phyloP scores from a whole-genome alignment of 2,888 invertebrate genomes.

The Tachystola acroxantha region DNA sequence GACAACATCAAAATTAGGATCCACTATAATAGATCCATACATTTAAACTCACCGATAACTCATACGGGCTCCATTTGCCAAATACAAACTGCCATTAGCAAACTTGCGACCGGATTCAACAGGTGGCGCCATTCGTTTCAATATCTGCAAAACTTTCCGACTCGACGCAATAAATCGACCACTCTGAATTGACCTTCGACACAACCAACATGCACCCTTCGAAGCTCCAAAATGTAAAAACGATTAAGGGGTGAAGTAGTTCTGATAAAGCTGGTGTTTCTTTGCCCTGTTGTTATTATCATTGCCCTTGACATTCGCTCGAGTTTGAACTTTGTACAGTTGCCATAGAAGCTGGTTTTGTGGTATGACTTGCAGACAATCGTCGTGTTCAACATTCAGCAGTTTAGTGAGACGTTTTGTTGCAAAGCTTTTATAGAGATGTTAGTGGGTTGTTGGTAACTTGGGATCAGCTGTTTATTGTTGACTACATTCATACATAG shows the following conservation, averaged over 20 bases:
- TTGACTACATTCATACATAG: not conserved
- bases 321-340: constrained; percentile 47
- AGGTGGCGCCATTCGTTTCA: constrained; percentile 75
- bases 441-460: constrained; percentile 33
- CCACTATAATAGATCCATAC: constrained; percentile 4
- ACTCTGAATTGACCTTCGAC: constrained; percentile 32
- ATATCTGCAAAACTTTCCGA: constrained; percentile 74
- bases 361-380: constrained; percentile 24
- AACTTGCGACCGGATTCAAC: constrained; percentile 65
- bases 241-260: constrained; percentile 23
- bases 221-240: constrained; percentile 20
- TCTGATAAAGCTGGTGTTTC: constrained; percentile 48
- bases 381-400: constrained; percentile 37
- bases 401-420: constrained; percentile 60
- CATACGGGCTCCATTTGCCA: constrained; percentile 12
- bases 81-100: constrained; percentile 53
- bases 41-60: constrained; percentile 13
- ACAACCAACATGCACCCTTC: constrained; percentile 17
- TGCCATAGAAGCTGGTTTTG: constrained; percentile 29
- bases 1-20: constrained; percentile 6
- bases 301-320: constrained; percentile 42
- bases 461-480: constrained; percentile 44
- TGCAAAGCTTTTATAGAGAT: constrained; percentile 56
- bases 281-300: constrained; percentile 69
- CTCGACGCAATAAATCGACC: constrained; percentile 69